Evolutionary conservation across 2,113 vertebrate genomes (phyloP).

Genomic region (Cynocephalus volans): DNA sequence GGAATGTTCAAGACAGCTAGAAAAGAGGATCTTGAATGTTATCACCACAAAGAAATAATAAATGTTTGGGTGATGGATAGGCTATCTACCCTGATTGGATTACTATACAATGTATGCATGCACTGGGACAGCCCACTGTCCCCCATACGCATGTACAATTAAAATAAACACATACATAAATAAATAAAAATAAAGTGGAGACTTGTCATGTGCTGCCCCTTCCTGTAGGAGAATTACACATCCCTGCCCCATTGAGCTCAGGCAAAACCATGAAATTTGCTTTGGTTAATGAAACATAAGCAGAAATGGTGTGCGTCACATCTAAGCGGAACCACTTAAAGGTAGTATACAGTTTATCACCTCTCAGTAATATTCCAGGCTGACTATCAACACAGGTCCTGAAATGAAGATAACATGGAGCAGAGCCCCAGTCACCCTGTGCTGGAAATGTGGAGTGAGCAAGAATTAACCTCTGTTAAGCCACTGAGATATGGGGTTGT

Average conservation of each 20-base stretch:
- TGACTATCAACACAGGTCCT: neutral
- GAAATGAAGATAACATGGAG: neutral
- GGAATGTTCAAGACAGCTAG: no score
- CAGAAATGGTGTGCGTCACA: neutral
- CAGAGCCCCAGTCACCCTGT: no score
- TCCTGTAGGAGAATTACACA: neutral
- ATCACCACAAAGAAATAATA: no score
- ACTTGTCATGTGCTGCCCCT: no score
- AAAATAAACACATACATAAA: no score
- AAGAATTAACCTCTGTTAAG: neutral
- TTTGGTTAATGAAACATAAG: neutral
- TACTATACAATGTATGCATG: no score
- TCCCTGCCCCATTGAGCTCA: neutral
- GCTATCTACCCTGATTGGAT: no score
- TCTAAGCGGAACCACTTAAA: neutral
- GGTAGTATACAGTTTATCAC: neutral
- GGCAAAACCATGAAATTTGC: neutral
- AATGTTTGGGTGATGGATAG: no score
- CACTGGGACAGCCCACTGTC: no score
- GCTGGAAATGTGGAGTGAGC: neutral
- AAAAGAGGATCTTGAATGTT: no score
- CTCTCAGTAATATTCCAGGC: neutral
- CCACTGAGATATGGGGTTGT: neutral
- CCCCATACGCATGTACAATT: no score
- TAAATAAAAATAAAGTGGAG: neutral